Base-by-base conservation (phyloP, 37 sponge, comb jelly and placozoan species). In the Agelas oroides region DNA sequence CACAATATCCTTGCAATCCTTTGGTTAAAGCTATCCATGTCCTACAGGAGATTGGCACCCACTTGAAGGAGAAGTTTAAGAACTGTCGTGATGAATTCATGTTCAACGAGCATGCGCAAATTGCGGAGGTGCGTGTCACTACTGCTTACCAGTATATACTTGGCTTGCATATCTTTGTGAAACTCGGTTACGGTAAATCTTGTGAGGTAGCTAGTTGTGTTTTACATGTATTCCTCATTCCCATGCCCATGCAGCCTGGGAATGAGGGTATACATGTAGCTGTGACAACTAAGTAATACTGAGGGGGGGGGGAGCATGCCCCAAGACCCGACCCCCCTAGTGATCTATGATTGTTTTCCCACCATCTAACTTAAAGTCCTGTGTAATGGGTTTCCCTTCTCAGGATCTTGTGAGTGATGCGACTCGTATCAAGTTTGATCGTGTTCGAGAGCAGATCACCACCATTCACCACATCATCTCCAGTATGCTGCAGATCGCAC, bases 1-100 rank as follows among this genome's bases (percentile, higher is more conserved):
- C n/a, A n/a, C n/a, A n/a, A n/a, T n/a, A n/a, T n/a, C n/a, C n/a
- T n/a, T n/a, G 39, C 33, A 12, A 41, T 34, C n/a, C 36, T 79
- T 18, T 6, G 20, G 2, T 20, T 77, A 18, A 28, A 24, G 20
- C 41, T 35, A n/a, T 83, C 21, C 23, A 21, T 14, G 5, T 12
- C 18, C 31, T 54, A 69, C 61, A 95, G 91, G 95, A 93, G 8
- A 80, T 90, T 21, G 78, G 81, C 21, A 38, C 37, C 19, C 34
- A 70, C 13, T 24, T 94, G 64, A 95, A 90, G 86, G 97, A 97
- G 21, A 92, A 87, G 64, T 95, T 87, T 41, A 92, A 86, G 33
- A 53, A 34, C 46, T 19, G 32, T 35, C 53, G 52, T 0, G 97
- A 97, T 71, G 97, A 97, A 67, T 89, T 88, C 71, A 67, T 69